Evolutionary conservation across 2,797 vertebrate species (phyloP).

Genomic region (Brachymystax lenok): DNA sequence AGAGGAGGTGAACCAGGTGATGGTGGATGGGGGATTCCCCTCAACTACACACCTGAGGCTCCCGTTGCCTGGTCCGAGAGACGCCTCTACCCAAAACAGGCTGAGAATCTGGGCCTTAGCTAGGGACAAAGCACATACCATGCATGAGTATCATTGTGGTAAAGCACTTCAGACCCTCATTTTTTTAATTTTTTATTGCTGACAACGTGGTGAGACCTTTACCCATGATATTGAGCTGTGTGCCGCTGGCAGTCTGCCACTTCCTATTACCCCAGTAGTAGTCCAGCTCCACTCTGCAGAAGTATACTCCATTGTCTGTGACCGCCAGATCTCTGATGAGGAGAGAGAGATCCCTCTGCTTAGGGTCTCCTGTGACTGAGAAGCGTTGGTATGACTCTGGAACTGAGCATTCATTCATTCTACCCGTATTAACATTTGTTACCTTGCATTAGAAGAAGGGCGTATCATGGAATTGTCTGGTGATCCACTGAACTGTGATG

Average conservation of each 20-base stretch:
- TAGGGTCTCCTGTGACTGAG: slow-evolving; percentile 24
- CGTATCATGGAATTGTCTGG: too few species aligned
- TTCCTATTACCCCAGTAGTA: not conserved
- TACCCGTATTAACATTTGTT: not conserved
- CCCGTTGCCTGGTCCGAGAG: not conserved
- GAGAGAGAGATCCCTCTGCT: slow-evolving; percentile 28
- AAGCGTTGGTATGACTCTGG: not conserved
- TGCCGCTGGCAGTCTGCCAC: not conserved
- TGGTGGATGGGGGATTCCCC: slow-evolving; percentile 27
- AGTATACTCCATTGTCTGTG: slow-evolving; percentile 17
- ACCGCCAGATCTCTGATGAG: slow-evolving; percentile 19
- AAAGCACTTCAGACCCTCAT: not conserved
- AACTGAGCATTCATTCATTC: not conserved
- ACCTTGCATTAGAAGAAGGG: slow-evolving; percentile 29
- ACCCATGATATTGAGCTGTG: not conserved
- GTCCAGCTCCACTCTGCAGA: slow-evolving; percentile 34
- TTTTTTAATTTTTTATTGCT: too few species aligned
- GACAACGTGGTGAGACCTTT: not conserved
- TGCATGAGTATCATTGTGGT: not conserved
- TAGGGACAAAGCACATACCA: slow-evolving; percentile 13
- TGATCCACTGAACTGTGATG: slow-evolving; percentile 29
- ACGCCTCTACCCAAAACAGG: slow-evolving; percentile 8
- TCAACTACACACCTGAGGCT: slow-evolving; percentile 22
- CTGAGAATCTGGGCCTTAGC: slow-evolving; percentile 23
- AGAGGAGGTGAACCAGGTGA: slow-evolving; percentile 22